These are phyloP conservation scores for Hyppa rectilinea DNA, from an alignment of 2,888 invertebrate genomes.

Conservation along the genomic window DNA sequence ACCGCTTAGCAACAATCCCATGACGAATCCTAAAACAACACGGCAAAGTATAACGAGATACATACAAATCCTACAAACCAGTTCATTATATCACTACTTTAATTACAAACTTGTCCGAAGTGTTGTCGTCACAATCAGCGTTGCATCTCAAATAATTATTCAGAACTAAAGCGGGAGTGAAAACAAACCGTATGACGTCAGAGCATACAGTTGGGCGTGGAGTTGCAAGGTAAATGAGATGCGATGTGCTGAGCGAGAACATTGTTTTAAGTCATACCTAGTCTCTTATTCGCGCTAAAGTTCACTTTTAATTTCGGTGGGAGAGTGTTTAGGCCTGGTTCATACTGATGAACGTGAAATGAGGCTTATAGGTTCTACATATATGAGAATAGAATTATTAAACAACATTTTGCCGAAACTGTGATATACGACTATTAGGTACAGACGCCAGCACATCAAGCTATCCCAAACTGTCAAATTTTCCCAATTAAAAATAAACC, in stretches of 20 bases:
- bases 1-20: constrained; percentile 35
- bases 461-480: too few relatives aligned
- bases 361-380: not conserved
- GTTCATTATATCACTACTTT: constrained; percentile 66
- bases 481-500: too few relatives aligned
- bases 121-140: constrained; percentile 65
- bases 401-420: too few relatives aligned
- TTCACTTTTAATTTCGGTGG: constrained; percentile 85
- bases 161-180: constrained; percentile 68
- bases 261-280: constrained; percentile 82
- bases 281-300: constrained; percentile 77
- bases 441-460: too few relatives aligned
- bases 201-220: constrained; percentile 59
- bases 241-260: constrained; percentile 75
- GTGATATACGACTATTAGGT: too few relatives aligned
- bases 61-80: constrained; percentile 42
- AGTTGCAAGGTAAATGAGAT: constrained; percentile 80
- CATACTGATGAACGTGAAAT: constrained; percentile 47
- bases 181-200: constrained; percentile 64
- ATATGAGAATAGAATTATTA: not conserved
- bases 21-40: constrained; percentile 48
- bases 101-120: constrained; percentile 68
- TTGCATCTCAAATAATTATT: constrained; percentile 69
- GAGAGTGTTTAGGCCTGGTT: constrained; percentile 64
- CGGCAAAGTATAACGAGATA: constrained; percentile 25